Conservation (phyloP, 64 coral and sea anemone genomes). For the Montipora capricornis region DNA sequence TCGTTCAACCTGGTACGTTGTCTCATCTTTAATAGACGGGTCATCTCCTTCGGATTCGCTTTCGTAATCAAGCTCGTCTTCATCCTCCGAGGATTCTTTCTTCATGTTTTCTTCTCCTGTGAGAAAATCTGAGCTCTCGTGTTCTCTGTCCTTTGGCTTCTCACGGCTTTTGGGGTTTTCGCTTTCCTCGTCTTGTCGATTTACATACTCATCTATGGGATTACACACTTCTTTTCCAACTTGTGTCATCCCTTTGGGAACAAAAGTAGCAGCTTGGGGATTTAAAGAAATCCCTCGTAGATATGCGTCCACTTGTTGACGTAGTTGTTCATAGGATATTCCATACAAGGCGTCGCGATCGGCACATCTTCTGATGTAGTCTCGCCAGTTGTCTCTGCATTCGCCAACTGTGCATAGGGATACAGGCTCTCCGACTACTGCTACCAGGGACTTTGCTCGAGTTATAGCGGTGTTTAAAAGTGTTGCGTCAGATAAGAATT, state of each 20-base stretch:
- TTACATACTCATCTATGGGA: too few relatives aligned
- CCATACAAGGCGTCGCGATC: constrained; percentile 32
- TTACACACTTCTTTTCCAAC: neutral
- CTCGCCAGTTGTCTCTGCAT: constrained; percentile 61
- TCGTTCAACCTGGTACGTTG: neutral
- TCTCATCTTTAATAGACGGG: neutral
- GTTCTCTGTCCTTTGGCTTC: neutral
- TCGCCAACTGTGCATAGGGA: constrained; percentile 73
- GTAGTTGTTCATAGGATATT: constrained; percentile 7
- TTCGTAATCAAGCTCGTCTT: neutral
- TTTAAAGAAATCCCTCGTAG: constrained; percentile 11
- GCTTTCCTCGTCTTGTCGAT: neutral
- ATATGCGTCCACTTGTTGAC: neutral
- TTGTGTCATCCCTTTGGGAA: neutral
- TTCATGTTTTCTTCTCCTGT: neutral
- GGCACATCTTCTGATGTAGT: constrained; percentile 73
- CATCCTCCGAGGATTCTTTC: neutral
- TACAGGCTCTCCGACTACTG: constrained; percentile 79
- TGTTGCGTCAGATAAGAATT: constrained; percentile 87
- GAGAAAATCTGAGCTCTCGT: neutral
- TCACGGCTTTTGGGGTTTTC: neutral
- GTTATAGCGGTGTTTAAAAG: constrained; percentile 77
- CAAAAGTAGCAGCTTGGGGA: constrained; percentile 18
- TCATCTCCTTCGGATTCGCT: neutral
- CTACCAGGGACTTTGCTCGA: constrained; percentile 68